Conservation (phyloP, 2,888 invertebrate species). For the Sesia apiformis region DNA sequence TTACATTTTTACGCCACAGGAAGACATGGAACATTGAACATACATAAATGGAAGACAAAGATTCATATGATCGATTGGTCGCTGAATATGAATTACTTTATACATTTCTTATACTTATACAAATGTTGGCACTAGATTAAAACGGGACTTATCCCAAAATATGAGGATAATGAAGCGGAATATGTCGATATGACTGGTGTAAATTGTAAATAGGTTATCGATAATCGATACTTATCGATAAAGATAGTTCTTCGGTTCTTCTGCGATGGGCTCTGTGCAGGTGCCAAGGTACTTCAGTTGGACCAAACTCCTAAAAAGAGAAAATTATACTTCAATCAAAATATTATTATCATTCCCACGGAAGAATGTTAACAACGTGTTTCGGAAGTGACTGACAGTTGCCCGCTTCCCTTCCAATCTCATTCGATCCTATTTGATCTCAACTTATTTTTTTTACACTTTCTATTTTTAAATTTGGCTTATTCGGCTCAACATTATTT, state of each 20-base stretch:
- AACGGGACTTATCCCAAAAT: not conserved
- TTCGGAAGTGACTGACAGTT: too few relatives aligned
- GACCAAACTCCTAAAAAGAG: constrained; percentile 76
- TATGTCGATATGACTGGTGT: constrained; percentile 29
- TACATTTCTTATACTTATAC: not conserved
- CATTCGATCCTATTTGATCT: not conserved
- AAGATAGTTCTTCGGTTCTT: constrained; percentile 90
- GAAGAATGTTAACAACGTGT: too few relatives aligned
- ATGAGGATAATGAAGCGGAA: not conserved
- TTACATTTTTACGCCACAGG: not conserved
- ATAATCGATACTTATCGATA: constrained; percentile 68
- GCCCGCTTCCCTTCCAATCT: not conserved
- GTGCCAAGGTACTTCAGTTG: constrained; percentile 87
- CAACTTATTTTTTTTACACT: not conserved
- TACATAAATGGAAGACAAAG: constrained; percentile 1
- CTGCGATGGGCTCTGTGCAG: constrained; percentile 88
- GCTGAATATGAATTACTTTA: not conserved
- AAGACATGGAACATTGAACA: too few relatives aligned
- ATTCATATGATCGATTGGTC: not conserved
- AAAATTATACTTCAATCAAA: not conserved
- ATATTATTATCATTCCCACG: not conserved
- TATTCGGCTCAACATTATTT: too few relatives aligned
- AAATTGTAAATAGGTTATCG: constrained; percentile 6
- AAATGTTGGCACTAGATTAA: not conserved
- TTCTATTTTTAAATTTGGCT: too few relatives aligned